Conservation (phyloP, 2,113 vertebrate genomes). For the Epinephelus moara region DNA sequence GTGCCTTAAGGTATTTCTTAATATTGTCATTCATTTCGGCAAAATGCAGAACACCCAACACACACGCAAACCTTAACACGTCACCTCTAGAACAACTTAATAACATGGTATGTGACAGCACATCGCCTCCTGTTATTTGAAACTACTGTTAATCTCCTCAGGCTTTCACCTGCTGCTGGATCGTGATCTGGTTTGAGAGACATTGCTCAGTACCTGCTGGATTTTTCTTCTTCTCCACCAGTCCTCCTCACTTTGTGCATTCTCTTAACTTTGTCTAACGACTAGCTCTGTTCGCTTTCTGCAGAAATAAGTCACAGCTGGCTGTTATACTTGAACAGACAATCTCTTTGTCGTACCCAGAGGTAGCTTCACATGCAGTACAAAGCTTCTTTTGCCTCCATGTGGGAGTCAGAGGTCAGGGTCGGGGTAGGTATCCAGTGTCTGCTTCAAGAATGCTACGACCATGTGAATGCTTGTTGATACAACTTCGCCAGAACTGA, state of each 20-base stretch:
- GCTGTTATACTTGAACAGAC: neutral
- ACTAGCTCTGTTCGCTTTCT: neutral
- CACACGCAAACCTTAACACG: neutral
- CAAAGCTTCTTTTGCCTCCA: neutral
- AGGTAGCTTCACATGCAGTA: neutral
- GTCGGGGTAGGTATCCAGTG: neutral
- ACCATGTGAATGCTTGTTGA: neutral
- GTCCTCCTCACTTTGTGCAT: neutral
- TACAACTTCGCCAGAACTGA: neutral
- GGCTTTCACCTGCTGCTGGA: neutral
- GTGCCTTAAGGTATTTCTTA: neutral
- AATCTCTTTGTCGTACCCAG: neutral
- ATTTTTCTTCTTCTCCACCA: neutral
- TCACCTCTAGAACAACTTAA: constrained; percentile 34
- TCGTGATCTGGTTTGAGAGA: neutral
- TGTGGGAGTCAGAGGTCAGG: neutral
- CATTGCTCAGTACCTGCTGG: neutral
- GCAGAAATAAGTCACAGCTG: neutral
- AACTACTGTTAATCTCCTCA: neutral
- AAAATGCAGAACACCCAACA: neutral
- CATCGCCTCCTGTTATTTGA: constrained; percentile 13
- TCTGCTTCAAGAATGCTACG: neutral
- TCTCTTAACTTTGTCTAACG: neutral
- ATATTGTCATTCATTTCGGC: neutral
- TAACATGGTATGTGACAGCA: constrained; percentile 4